Conservation (phyloP, 2,797 vertebrate genomes). For the Chloroceryle inda region DNA sequence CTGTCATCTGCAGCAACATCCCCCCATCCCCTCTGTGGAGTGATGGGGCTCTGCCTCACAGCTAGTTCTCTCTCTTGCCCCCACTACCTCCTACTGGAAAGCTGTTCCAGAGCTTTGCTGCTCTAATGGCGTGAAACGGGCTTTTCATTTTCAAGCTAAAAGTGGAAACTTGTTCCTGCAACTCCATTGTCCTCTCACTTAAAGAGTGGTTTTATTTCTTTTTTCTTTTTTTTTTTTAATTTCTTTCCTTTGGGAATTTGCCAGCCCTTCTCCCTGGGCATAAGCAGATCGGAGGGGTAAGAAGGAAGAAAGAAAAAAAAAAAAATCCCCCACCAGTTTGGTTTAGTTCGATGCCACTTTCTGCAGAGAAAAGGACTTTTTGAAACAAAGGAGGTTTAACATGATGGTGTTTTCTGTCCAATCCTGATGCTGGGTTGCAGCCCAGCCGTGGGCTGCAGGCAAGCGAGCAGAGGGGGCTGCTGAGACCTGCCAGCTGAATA, state of each 20-base stretch:
- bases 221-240: background rate
- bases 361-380: background rate
- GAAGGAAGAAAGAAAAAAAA: background rate
- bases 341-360: background rate
- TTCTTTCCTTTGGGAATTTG: background rate
- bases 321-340: background rate
- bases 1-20: background rate
- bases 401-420: background rate
- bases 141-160: slow-evolving; percentile 32
- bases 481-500: slow-evolving; percentile 16
- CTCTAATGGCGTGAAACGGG: slow-evolving; percentile 31
- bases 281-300: background rate
- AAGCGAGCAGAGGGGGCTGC: background rate
- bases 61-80: slow-evolving; percentile 17
- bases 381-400: background rate
- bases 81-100: slow-evolving; percentile 66
- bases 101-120: slow-evolving; percentile 5
- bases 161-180: slow-evolving; percentile 43
- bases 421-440: background rate
- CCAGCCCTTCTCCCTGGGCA: background rate
- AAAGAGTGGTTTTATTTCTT: background rate
- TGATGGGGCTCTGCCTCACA: background rate
- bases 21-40: background rate
- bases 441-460: background rate
- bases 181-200: slow-evolving; percentile 49